These are phyloP conservation scores for Leuciscus waleckii DNA, from an alignment of 2,797 vertebrate genomes.

Conservation along the genomic window DNA sequence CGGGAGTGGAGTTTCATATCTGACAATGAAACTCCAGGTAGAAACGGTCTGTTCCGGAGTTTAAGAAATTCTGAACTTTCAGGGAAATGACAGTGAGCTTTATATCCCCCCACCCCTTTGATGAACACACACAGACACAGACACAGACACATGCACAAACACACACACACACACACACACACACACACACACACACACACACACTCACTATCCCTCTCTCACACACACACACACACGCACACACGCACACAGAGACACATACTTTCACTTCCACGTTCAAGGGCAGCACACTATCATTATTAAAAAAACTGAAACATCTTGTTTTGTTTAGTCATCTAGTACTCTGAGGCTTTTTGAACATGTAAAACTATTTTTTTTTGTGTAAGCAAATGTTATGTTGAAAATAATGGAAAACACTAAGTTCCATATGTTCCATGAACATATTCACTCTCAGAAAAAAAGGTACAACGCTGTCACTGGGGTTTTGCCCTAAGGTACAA, in stretches of 20 bases:
- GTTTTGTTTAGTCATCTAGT: slow-evolving; percentile 17
- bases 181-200: slow-evolving; percentile 25
- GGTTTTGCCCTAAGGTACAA: too few relatives aligned
- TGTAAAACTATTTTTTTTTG: neutral
- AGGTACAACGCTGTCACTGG: too few relatives aligned
- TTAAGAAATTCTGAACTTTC: slow-evolving; percentile 61
- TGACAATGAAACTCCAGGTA: slow-evolving; percentile 57
- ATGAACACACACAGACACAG: slow-evolving; percentile 21
- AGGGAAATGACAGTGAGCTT: slow-evolving; percentile 63
- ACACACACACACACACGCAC: too few relatives aligned
- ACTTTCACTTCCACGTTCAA: slow-evolving; percentile 50
- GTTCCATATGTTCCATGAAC: neutral
- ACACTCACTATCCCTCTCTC: too few relatives aligned
- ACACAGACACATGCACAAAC: neutral
- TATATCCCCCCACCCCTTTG: slow-evolving; percentile 66
- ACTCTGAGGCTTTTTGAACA: neutral
- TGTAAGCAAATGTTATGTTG: neutral
- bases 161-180: neutral
- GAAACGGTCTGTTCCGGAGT: slow-evolving; percentile 51
- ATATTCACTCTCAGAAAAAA: neutral
- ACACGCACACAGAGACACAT: neutral
- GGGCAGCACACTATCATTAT: slow-evolving; percentile 68
- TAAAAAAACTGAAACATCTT: slow-evolving; percentile 35
- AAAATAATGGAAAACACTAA: neutral
- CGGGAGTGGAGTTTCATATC: slow-evolving; percentile 72